phyloP scores from a whole-genome alignment of 2,888 invertebrate genomes.

The Koerneria pararmatus region DNA sequence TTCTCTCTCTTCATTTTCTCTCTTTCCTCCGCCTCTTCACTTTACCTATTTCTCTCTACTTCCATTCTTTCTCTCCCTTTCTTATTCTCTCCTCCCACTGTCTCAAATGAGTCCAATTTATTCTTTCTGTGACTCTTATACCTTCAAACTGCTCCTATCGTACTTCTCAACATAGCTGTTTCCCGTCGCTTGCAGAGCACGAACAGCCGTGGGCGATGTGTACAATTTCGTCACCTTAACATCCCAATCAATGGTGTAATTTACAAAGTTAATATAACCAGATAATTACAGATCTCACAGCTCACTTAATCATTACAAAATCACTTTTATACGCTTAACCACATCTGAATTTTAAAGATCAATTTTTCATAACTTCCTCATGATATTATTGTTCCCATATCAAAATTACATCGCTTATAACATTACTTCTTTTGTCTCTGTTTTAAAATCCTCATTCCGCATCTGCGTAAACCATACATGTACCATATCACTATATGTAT shows the following conservation, averaged over 20 bases:
- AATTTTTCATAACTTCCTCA: constrained; percentile 1
- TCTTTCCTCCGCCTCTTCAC: not conserved
- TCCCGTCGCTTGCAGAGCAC: constrained; percentile 90
- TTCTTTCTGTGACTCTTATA: not conserved
- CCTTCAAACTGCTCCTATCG: constrained; percentile 64
- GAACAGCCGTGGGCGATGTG: constrained; percentile 94
- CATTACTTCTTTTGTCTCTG: not conserved
- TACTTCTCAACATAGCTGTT: constrained; percentile 77
- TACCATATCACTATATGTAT: no score
- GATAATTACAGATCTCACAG: not conserved
- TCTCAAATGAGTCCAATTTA: not conserved
- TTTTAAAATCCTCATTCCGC: no score
- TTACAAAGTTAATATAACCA: not conserved
- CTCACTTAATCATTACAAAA: constrained; percentile 1
- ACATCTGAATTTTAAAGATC: not conserved
- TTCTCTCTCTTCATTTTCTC: not conserved
- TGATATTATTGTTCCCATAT: no score
- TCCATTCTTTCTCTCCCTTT: no score
- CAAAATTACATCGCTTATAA: no score
- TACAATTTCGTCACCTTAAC: constrained; percentile 81
- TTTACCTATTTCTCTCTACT: no score
- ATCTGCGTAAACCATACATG: no score
- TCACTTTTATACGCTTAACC: not conserved
- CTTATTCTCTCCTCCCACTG: no score
- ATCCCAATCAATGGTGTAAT: not conserved